Evolutionary conservation across 1,140 invertebrate species (phyloP), one percentile per base, ranked within the genome.

Genomic region (Cydia amplana): DNA sequence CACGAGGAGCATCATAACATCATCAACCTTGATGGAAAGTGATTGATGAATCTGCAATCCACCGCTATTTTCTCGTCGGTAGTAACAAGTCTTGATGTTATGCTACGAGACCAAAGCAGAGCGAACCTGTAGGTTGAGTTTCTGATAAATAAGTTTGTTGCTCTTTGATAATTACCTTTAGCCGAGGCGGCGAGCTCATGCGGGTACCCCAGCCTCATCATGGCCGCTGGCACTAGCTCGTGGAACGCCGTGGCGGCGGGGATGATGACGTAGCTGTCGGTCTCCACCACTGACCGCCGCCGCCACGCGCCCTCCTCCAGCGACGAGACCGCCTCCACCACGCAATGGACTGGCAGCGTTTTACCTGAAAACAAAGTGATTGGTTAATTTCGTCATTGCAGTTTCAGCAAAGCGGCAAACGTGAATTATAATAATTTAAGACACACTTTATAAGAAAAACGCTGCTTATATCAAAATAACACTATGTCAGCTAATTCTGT

Each of bases 211-310:
- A 98, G 93, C 80, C 96, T 94, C 83, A 96, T 93, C 75, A 98
- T 94, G 4, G 97, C 97, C 1, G 96, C 95, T 18, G 95, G 94
- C 0, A 98, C 96, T 46, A 98, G 93, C 82, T 97, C 97, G 76
- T 96, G 95, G 91, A 98, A 98, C 46, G 96, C 96, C 70, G 97
- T 98, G 65, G 95, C 95, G n/a, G 96, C 95, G 6, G 98, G 97
- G 81, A 99, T 97, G 88, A 99, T 98, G 84, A 98, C 98, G 89
- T 97, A 99, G 82, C 97, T 97, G 91, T 99, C 98, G 10, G 96
- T 96, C 89, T 98, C 97, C 46, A 98, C 95, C 63, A 95, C 93
- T 2, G 96, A 94, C 40, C 95, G 93, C 43, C 95, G 93, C 77
- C 92, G 74, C 91, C 93, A 87, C 74, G 92, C 78, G 6, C 91